Conservation (phyloP, 1,140 invertebrate genomes). For the Leptopilina clavipes region DNA sequence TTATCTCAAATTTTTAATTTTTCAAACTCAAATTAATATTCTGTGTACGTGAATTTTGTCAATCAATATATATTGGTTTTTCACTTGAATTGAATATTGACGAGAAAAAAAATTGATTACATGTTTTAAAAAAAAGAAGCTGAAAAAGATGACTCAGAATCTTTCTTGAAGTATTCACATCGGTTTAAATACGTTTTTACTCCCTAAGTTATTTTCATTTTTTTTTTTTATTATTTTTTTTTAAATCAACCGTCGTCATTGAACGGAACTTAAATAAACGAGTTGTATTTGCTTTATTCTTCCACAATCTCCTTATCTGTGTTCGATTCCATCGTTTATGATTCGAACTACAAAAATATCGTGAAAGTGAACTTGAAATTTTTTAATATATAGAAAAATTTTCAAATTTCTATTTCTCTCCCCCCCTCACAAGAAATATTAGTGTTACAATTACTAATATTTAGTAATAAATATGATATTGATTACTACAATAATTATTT, state of each 20-base stretch:
- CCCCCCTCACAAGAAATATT: neutral
- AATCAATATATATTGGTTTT: no score
- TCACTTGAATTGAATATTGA: no score
- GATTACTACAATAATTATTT: no score
- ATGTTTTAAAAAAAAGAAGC: neutral
- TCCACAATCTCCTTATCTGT: slow-evolving; percentile 23
- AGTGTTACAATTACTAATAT: no score
- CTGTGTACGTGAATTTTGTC: no score
- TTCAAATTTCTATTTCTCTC: no score
- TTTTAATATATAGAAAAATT: neutral
- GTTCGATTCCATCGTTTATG: neutral
- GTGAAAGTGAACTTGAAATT: neutral
- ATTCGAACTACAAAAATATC: neutral
- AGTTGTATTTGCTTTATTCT: neutral
- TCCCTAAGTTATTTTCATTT: neutral
- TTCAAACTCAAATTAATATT: no score
- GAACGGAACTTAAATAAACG: slow-evolving; percentile 20
- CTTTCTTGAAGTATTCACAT: neutral
- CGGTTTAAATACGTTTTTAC: slow-evolving; percentile 1
- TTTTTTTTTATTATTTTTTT: neutral
- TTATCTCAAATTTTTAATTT: no score
- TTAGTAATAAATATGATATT: no score
- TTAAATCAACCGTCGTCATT: slow-evolving; percentile 23
- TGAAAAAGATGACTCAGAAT: neutral
- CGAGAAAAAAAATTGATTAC: neutral